phyloP scores from a whole-genome alignment of 2,113 vertebrate genomes.

The Python bivittatus region DNA sequence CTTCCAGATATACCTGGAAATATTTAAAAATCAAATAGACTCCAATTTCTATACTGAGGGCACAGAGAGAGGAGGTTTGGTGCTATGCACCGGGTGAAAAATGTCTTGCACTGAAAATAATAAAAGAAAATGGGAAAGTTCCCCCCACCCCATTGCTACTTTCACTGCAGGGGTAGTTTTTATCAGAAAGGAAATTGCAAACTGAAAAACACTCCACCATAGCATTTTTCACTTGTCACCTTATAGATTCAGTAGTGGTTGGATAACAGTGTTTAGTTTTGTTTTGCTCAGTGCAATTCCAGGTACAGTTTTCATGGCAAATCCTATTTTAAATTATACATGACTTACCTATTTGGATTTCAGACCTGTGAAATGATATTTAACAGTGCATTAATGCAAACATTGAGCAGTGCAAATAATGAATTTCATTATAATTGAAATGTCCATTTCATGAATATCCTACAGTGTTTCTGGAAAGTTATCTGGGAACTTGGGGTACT shows the following conservation, averaged over 20 bases:
- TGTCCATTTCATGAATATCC: not conserved
- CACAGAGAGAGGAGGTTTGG: not conserved
- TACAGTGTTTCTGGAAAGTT: not conserved
- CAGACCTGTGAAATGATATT: constrained; percentile 1
- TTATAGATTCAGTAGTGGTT: not conserved
- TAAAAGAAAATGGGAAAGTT: not conserved
- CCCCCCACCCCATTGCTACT: not conserved
- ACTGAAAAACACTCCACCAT: not conserved
- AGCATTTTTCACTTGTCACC: not conserved
- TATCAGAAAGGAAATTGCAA: not conserved
- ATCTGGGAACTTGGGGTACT: not conserved
- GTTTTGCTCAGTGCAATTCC: not conserved
- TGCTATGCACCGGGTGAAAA: not conserved
- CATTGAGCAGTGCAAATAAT: constrained; percentile 9
- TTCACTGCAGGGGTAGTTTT: not conserved
- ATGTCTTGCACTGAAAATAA: not conserved
- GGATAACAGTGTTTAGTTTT: not conserved
- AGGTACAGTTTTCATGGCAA: not conserved
- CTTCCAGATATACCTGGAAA: not conserved
- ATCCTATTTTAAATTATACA: not conserved
- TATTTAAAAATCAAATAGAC: not conserved
- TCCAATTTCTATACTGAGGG: not conserved
- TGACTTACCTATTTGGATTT: not conserved
- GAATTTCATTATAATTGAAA: not conserved
- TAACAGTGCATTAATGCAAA: not conserved